Conservation (phyloP, 2,797 vertebrate species). For the Emydoidea blandingii region DNA sequence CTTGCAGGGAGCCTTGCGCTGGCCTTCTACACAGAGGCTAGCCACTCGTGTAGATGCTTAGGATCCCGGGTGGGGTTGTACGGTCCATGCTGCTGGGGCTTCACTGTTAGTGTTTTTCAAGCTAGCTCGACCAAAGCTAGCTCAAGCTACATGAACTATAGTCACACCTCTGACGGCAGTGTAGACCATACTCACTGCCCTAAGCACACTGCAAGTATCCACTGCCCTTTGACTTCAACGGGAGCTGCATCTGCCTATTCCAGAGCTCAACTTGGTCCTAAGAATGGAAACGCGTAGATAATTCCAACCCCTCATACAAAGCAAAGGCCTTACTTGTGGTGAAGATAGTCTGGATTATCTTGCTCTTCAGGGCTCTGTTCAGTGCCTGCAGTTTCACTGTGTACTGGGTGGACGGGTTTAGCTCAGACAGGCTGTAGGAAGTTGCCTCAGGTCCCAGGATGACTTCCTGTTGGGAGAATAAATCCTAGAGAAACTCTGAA, state of each 20-base stretch:
- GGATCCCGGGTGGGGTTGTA: neutral
- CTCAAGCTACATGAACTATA: no score
- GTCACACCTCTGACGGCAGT: no score
- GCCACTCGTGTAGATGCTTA: neutral
- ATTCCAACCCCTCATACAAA: neutral
- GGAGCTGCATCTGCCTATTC: neutral
- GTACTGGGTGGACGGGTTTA: conserved; percentile 91
- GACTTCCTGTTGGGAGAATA: conserved; percentile 85
- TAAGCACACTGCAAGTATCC: neutral
- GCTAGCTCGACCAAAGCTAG: no score
- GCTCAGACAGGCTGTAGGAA: conserved; percentile 90
- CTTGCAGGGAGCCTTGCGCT: neutral
- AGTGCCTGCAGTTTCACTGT: conserved; percentile 90
- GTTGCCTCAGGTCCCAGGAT: conserved; percentile 88
- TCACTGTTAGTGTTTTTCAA: neutral
- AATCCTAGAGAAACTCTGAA: neutral
- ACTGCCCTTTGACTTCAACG: neutral
- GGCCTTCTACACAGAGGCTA: neutral
- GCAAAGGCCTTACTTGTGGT: conserved; percentile 89
- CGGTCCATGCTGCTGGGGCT: neutral
- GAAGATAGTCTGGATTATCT: conserved; percentile 85
- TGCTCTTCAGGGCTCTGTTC: conserved; percentile 88
- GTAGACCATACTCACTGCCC: neutral
- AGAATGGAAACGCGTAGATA: neutral
- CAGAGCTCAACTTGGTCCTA: neutral